Evolutionary conservation across 2,113 vertebrate species (phyloP).

Genomic region (Panurus biarmicus): DNA sequence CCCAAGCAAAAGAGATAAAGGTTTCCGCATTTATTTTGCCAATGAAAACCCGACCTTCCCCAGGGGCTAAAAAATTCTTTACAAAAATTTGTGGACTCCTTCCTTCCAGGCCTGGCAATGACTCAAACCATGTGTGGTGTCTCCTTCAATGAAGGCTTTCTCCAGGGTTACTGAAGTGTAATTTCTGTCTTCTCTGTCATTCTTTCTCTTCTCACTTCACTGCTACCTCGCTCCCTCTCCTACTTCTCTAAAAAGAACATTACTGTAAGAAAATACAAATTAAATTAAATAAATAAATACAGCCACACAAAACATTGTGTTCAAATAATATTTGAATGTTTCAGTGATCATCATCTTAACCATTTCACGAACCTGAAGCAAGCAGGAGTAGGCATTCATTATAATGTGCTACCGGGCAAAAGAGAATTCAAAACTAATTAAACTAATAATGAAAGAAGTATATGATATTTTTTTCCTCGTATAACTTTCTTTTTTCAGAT

Average conservation of each 20-base stretch:
- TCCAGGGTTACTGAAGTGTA: background rate
- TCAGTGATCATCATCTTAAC: background rate
- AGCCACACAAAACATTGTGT: background rate
- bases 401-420: background rate
- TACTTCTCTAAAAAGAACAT: background rate
- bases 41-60: background rate
- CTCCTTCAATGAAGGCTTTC: background rate
- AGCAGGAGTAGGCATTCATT: background rate
- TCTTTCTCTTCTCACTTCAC: background rate
- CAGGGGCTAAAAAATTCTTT: background rate
- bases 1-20: background rate
- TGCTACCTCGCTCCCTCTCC: background rate
- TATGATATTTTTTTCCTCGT: rapidly evolving
- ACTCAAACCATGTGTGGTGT: background rate
- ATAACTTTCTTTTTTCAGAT: background rate
- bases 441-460: background rate
- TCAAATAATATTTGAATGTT: background rate
- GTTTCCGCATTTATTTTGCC: background rate
- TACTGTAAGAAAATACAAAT: background rate
- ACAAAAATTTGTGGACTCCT: background rate
- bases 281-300: background rate
- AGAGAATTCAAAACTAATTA: background rate
- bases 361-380: background rate
- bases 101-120: background rate
- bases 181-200: background rate